phyloP scores from a whole-genome alignment of 2,888 invertebrate species.

The Stenoptilia bipunctidactyla region DNA sequence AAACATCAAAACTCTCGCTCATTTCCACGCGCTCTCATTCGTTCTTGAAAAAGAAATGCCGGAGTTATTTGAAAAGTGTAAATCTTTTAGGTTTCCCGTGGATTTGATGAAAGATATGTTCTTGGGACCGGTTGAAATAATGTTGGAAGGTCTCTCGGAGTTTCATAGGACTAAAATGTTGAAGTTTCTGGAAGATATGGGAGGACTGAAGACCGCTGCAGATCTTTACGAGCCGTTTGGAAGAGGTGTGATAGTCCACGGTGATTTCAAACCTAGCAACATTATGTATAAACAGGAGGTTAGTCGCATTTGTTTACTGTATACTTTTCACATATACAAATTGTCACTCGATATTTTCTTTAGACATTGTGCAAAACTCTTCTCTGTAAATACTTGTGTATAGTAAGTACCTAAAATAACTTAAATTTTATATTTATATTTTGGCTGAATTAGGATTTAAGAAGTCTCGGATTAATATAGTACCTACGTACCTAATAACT shows the following conservation, averaged over 20 bases:
- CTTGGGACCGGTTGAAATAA: too few species aligned
- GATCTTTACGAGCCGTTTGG: background rate
- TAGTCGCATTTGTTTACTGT: background rate
- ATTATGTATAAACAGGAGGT: background rate
- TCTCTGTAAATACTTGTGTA: too few species aligned
- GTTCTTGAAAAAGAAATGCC: background rate
- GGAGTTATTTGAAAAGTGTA: background rate
- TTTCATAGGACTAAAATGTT: background rate
- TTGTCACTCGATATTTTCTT: too few species aligned
- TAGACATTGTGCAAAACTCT: too few species aligned
- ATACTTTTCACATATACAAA: too few species aligned
- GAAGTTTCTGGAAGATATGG: background rate
- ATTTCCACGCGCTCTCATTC: background rate
- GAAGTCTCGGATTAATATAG: too few species aligned
- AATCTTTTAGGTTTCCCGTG: background rate
- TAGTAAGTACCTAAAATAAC: too few species aligned
- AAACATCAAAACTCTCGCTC: background rate
- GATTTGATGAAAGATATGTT: too few species aligned
- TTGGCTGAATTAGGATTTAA: too few species aligned
- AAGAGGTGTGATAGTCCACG: background rate
- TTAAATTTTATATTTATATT: too few species aligned
- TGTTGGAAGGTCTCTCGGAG: background rate
- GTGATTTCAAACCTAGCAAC: background rate
- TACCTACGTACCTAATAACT: too few species aligned
- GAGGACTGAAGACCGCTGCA: background rate